Base-by-base conservation (phyloP, 2,888 invertebrate genomes). In the Zygothrica quintamaculata region DNA sequence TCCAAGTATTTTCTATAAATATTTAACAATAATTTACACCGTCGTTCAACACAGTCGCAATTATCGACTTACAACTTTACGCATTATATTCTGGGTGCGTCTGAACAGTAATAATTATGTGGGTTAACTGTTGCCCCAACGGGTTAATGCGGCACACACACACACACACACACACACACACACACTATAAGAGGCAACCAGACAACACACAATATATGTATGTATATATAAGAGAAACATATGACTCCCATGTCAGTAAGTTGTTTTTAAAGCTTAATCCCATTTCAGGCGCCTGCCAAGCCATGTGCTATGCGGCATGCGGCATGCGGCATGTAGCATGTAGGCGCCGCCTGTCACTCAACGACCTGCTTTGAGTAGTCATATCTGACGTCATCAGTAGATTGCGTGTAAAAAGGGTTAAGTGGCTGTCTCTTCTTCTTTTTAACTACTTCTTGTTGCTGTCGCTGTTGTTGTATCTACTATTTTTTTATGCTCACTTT, bases 331-430 rank as follows among this genome's bases (percentile, higher is more conserved):
- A n/a, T 12, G 11, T 6, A 31, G 31, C 44, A 43, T 52, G 55
- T 60, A 67, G 52, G 29, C 53, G 48, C 53, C 42, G 60, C 42
- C 68, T 60, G 64, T 70, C 42, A 50, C 51, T 61, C 64, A 71
- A 12, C 36, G 18, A 31, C 56, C n/a, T 46, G 51, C 52, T 42
- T n/a, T 55, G 61, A 48, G 52, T 73, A 80, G 3, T 77, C 86
- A 5, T 29, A 22, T 29, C 9, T 82, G 86, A 82, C 82, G 82
- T 82, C 86, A 82, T 84, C 84, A 61, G 56, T 50, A 80, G 86
- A 82, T 86, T 86, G 74, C 86, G 74, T 84, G 84, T 69, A 82
- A 86, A n/a, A 82, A 75, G 82, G 82, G 82, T 82, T 82, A 82
- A 82, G 82, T 84, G 80, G 72, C 62, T 57, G 37, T 26, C 48